Evolutionary conservation across 2,888 invertebrate species (phyloP).

Genomic region (Muscina levida): DNA sequence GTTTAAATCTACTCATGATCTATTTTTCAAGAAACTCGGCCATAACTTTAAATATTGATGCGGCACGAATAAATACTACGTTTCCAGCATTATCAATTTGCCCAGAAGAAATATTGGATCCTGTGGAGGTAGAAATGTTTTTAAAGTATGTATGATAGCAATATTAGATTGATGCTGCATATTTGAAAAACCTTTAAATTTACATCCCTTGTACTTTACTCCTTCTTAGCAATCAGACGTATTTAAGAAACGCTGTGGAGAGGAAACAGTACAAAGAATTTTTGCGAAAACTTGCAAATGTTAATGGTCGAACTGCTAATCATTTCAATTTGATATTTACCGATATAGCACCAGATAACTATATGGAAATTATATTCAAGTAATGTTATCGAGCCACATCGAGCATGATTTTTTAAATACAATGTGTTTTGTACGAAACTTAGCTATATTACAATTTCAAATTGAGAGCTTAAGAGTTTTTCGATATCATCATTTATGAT

Average conservation of each 20-base stretch:
- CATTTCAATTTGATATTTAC: background rate
- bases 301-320: background rate
- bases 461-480: no score
- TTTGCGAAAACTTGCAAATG: conserved; percentile 30
- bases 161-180: background rate
- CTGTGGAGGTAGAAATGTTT: background rate
- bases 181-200: background rate
- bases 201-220: background rate
- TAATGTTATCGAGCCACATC: background rate
- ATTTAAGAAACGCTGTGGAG: background rate
- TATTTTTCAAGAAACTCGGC: conserved; percentile 44
- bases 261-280: conserved; percentile 23
- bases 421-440: no score
- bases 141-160: conserved; percentile 31
- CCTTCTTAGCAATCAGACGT: background rate
- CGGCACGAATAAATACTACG: conserved; percentile 22
- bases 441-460: no score
- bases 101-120: conserved; percentile 28
- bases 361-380: conserved; percentile 56
- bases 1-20: background rate
- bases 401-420: background rate
- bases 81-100: conserved; percentile 54
- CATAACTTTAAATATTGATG: conserved; percentile 34
- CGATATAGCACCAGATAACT: conserved; percentile 27
- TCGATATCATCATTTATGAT: no score